phyloP scores from a whole-genome alignment of 2,888 invertebrate genomes.

The Chorisops tibialis region DNA sequence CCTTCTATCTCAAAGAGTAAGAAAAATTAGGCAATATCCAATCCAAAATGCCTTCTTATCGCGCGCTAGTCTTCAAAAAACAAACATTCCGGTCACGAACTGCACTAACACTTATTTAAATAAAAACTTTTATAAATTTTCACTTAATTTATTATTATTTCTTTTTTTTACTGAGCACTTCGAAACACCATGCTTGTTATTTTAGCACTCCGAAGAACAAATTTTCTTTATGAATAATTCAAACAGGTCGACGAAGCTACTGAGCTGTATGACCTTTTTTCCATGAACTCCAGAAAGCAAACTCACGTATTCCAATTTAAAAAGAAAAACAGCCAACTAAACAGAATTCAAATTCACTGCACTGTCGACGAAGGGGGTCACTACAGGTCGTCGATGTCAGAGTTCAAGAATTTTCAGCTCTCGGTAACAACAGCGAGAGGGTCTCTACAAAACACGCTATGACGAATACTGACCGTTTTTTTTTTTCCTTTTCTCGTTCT shows the following conservation, averaged over 20 bases:
- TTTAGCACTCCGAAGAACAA: background rate
- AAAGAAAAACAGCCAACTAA: slow-evolving; percentile 6
- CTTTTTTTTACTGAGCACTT: too few species aligned
- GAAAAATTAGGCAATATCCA: slow-evolving; percentile 34
- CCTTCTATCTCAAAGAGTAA: slow-evolving; percentile 34
- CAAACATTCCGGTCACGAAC: slow-evolving; percentile 20
- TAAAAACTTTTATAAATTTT: too few species aligned
- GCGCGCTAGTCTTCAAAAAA: slow-evolving; percentile 9
- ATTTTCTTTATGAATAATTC: slow-evolving; percentile 1
- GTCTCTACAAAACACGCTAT: too few species aligned
- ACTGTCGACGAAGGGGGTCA: slow-evolving; percentile 7
- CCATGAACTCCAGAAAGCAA: background rate
- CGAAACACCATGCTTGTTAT: background rate
- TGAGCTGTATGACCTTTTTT: slow-evolving; percentile 12
- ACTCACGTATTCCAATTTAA: slow-evolving; percentile 13
- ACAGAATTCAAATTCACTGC: slow-evolving; percentile 28
- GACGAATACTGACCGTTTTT: too few species aligned
- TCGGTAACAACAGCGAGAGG: too few species aligned
- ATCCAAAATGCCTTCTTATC: slow-evolving; percentile 27
- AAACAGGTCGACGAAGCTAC: slow-evolving; percentile 7
- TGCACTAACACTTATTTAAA: background rate
- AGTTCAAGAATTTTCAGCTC: slow-evolving; percentile 44
- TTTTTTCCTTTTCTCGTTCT: too few species aligned
- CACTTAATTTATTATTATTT: too few species aligned
- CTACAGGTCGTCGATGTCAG: slow-evolving; percentile 48